Base-by-base conservation (phyloP, 2,113 vertebrate genomes). In the Cromileptes altivelis region DNA sequence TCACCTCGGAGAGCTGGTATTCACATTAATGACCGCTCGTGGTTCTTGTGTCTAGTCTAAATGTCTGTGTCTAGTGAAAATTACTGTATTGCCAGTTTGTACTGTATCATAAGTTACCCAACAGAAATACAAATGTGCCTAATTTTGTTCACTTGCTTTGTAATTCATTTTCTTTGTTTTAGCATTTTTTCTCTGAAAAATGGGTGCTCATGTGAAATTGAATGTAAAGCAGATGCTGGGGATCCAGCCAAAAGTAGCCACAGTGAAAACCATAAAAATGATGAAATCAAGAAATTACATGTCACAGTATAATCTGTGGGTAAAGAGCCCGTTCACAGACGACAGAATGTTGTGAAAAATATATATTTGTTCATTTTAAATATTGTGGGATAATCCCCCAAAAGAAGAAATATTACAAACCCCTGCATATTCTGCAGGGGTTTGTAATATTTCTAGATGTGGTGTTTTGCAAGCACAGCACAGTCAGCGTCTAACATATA, bases 111-210 rank as follows among this genome's bases (percentile, higher is more conserved):
- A 80, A 83, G 73, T 84, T 84, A 80, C 61, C 23, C 73, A 75
- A 27, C 62, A 86, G 53, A 80, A 73, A 77, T 72, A 47, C 64
- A 86, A 81, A 76, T 52, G 57, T 81, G 42, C 52, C 25, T 6
- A 61, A 86, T 85, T 87, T 11, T 67, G 19, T 72, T 74, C 52
- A 4, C 47, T 75, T 8, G 13, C 55, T 78, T 70, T 85, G 47
- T 76, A 77, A 87, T 87, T 85, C 45, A 57, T 85, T 73, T 21
- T 71, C 55, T 67, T 88, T 79, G 71, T 88, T 70, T 45, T n/a
- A 63, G 15, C 27, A 4, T 50, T 84, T 84, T 64, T 0, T n/a
- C n/a, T 37, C 7, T 73, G 74, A 73, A 75, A 64, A 75, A 71
- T 57, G n/a, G 45, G 33, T 15, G 11, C 56, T 73, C 52, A 52